Evolutionary conservation across 2,888 invertebrate genomes (phyloP), one percentile per base, ranked within the genome.

Genomic region (Parnassius orleans): DNA sequence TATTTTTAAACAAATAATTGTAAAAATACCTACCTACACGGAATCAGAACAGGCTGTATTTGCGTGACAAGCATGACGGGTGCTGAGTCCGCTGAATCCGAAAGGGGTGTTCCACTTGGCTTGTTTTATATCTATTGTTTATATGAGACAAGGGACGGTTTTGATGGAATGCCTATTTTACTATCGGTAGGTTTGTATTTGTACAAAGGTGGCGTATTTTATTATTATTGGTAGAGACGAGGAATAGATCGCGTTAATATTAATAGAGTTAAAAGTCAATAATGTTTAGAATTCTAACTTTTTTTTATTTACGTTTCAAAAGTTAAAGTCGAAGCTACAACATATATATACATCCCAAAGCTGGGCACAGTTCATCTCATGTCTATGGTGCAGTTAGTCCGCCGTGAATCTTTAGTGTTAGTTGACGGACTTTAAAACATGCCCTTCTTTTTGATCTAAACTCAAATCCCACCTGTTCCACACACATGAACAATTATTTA

Each of bases 91-190:
- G 77, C 81, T 63, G 57, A 78, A 76, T 77, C 76, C 66, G 57
- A 78, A 84, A 80, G 81, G 90, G 90, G 89, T 83, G 90, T 90
- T 89, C 86, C 90, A 86, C 84, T 86, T 76, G 75, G 83, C 83
- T 89, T 81, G 87, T 83, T 90, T 90, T 87, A 89, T 87, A 86
- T 86, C 83, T 84, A 86, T 87, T 88, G 87, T 88, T 87, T 88
- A 86, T 85, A 84, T 77, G 79, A 75, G 76, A 71, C 75, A 72
- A 78, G 81, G 66, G 65, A 59, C 65, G 79, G 71, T 72, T 79
- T 81, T 85, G 87, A 86, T 85, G 82, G 84, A 86, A 86, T 80
- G 83, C 78, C 81, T 72, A 68, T 70, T 73, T 74, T 73, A 70
- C 69, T 69, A 63, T 61, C 57, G 57, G 11, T 65, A 51, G 57